Base-by-base conservation (phyloP, 2,797 vertebrate genomes). In the Steatocranus sp. region DNA sequence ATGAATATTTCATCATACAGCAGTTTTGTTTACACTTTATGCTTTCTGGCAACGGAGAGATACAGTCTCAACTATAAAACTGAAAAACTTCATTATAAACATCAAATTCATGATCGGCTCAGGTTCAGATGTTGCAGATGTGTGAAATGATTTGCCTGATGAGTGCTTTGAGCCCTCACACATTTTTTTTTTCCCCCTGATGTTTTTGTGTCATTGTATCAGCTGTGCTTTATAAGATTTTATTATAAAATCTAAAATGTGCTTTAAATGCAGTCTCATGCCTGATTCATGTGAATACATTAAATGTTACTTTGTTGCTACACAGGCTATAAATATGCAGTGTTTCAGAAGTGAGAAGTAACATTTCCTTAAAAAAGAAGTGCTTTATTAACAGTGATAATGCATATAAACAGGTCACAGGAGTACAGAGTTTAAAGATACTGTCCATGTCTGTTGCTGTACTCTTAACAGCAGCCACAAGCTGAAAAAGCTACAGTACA, bases 361-460 rank as follows among this genome's bases (percentile, higher is more conserved):
- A 30, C 17, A n/a, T 73, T 49, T 89, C 66, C 90, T 89, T 56
- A 82, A 73, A 90, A 86, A 63, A 76, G 41, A 85, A 66, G 48
- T 3, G 38, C 17, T 94, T 95, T 94, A 94, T 94, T 95, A 88
- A 89, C 83, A 89, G 53, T 80, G 84, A 85, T 41, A 58, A 56
- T 53, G 78, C 63, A 76, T 82, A 79, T 6, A 86, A 90, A 94
- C 80, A 85, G 56, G 73, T 76, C 80, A 87, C 43, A 82, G 36
- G 79, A 86, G 54, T 82, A 81, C 43, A 91, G 20, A 66, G 36
- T 85, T 85, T 15, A 85, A 77, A 85, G 74, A 81, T 61, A 56
- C 53, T 11, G 63, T 68, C 78, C 63, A 25, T 70, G 86, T 76
- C 58, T 85, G 48, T 75, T 75, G n/a, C 49, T 75, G 75, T 61